These are phyloP conservation scores for Enteromius afrohamiltoni DNA, from an alignment of 2,797 vertebrate genomes.

Conservation along the genomic window DNA sequence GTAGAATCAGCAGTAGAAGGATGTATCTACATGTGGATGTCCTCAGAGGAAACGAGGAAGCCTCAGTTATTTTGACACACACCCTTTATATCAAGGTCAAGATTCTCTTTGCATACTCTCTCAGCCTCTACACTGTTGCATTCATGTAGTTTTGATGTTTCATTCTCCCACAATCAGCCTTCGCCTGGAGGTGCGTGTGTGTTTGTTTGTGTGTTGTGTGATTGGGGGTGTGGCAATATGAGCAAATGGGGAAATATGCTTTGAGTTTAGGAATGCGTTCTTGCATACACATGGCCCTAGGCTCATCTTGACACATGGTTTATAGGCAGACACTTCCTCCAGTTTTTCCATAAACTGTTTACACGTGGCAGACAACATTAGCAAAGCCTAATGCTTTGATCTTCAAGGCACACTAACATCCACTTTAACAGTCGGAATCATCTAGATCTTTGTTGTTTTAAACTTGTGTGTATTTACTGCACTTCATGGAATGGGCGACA, in stretches of 20 bases:
- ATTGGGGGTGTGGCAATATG: conserved; percentile 18
- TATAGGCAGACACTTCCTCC: conserved; percentile 24
- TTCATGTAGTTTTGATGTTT: conserved; percentile 49
- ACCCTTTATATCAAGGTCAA: background rate
- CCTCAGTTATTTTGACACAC: background rate
- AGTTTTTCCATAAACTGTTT: conserved; percentile 42
- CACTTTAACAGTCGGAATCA: background rate
- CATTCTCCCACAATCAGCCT: conserved; percentile 54
- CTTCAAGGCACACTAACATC: background rate
- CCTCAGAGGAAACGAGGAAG: background rate
- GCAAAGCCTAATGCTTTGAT: conserved; percentile 13
- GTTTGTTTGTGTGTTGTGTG: conserved; percentile 19
- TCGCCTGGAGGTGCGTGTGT: conserved; percentile 41
- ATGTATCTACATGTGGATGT: background rate
- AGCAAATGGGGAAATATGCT: conserved; percentile 35
- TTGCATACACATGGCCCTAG: conserved; percentile 25
- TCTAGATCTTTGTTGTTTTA: background rate
- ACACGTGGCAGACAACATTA: conserved; percentile 35
- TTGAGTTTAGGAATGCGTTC: conserved; percentile 24
- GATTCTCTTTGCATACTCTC: conserved; percentile 10
- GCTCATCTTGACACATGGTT: conserved; percentile 11
- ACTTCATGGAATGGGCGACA: background rate
- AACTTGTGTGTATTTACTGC: background rate
- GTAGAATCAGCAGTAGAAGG: no score
- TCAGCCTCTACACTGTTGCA: conserved; percentile 36